These are phyloP conservation scores for Macropus fuliginosus DNA, from an alignment of 2,797 vertebrate species.

Conservation along the genomic window DNA sequence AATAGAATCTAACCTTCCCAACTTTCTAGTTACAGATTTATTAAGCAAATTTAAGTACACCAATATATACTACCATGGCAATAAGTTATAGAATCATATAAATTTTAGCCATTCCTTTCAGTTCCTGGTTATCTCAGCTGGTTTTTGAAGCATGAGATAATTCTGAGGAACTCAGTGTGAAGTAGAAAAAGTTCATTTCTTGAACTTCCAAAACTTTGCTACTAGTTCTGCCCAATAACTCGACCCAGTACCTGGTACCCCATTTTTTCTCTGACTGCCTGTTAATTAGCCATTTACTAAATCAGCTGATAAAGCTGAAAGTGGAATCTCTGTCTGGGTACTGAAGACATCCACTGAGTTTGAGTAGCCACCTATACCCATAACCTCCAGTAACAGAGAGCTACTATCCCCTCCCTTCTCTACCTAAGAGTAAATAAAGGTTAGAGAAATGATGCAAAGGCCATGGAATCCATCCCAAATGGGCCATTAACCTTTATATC, in stretches of 20 bases:
- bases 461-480: fast-evolving
- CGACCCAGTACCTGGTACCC: too few relatives aligned
- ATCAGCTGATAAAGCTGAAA: background rate
- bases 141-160: background rate
- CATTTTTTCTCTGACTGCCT: background rate
- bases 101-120: background rate
- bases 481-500: background rate
- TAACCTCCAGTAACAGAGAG: background rate
- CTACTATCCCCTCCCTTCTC: background rate
- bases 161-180: background rate
- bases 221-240: background rate
- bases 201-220: background rate
- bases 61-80: background rate
- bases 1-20: background rate
- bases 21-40: background rate
- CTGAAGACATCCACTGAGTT: background rate
- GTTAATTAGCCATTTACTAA: background rate
- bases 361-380: background rate
- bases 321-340: background rate
- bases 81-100: background rate
- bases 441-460: background rate
- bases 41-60: background rate
- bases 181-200: background rate
- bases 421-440: background rate
- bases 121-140: background rate